A percentile compares a stretch with the other conserved stretches of the same genome.
These are phyloP conservation scores for Lasaia peninsularis DNA, from an alignment of 1,140 invertebrate species.

Conservation along the genomic window DNA sequence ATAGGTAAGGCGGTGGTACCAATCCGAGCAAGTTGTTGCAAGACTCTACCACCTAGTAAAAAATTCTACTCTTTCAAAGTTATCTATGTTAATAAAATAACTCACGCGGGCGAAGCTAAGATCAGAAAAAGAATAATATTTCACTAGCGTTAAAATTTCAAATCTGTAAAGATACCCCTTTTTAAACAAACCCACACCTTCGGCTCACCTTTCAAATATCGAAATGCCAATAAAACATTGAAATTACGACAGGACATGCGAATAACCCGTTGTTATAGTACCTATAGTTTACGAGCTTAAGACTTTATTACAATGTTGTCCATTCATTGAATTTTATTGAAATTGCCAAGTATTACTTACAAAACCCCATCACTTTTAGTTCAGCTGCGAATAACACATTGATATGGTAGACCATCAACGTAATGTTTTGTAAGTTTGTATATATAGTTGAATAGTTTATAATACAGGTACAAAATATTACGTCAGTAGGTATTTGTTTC, in stretches of 20 bases:
- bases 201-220: neutral
- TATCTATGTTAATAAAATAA: no score
- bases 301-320: neutral
- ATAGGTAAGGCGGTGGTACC: no score
- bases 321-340: conserved; percentile 11
- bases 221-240: neutral
- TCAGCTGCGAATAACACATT: neutral
- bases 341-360: conserved; percentile 3
- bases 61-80: no score
- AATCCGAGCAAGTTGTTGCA: no score
- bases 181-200: neutral
- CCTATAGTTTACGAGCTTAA: conserved; percentile 7
- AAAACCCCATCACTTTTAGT: neutral
- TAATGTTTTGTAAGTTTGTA: conserved; percentile 8
- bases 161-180: no score
- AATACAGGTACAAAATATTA: no score
- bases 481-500: no score
- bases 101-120: no score
- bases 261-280: neutral
- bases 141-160: no score
- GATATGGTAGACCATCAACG: neutral
- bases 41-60: no score
- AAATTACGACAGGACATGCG: conserved; percentile 1
- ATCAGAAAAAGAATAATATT: no score
- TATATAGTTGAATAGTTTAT: no score